Evolutionary conservation across 2,888 invertebrate species (phyloP), one percentile per base, ranked within the genome.

Genomic region (Ophraella communa): DNA sequence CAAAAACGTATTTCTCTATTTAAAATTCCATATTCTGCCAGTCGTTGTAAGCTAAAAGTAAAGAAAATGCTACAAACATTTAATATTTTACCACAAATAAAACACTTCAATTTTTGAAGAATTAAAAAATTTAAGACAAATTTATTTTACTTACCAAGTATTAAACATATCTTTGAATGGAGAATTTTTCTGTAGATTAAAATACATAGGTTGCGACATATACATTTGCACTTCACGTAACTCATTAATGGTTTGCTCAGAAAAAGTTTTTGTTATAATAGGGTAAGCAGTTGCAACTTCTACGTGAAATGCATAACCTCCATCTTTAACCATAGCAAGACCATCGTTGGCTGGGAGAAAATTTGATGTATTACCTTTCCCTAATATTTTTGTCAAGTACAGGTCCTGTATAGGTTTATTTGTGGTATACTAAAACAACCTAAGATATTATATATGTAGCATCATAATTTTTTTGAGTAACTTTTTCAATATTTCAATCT

Each of bases 371-470:
- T 76, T 76, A 4, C 62, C 52, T 20, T 53, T 63, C 1, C 59
- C 56, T 2, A 74, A 8, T n/a, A 90, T 85, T 79, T 88, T 90
- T 72, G 83, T 85, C 3, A 83, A 78, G 74, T 87, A 88, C 21
- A 91, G 78, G 71, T 87, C 82, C 65, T 84, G 77, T 1, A 87
- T 86, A 20, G 84, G 80, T 0, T 86, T 86, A 74, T 90, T 89
- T 5, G 69, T 75, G 2, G 76, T 71, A 24, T 66, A 65, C 77
- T 77, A 62, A 52, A 73, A 45, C 51, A 42, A 52, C 20, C 14
- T 51, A 24, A 7, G 4, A 17, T 20, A 55, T 47, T 24, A 7
- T 64, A 1, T 39, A 23, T n/a, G n/a, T n/a, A n/a, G n/a, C n/a
- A n/a, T n/a, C n/a, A n/a, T n/a, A n/a, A n/a, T n/a, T n/a, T n/a